phyloP scores from a whole-genome alignment of 2,888 invertebrate genomes.

The Cryptus armator region DNA sequence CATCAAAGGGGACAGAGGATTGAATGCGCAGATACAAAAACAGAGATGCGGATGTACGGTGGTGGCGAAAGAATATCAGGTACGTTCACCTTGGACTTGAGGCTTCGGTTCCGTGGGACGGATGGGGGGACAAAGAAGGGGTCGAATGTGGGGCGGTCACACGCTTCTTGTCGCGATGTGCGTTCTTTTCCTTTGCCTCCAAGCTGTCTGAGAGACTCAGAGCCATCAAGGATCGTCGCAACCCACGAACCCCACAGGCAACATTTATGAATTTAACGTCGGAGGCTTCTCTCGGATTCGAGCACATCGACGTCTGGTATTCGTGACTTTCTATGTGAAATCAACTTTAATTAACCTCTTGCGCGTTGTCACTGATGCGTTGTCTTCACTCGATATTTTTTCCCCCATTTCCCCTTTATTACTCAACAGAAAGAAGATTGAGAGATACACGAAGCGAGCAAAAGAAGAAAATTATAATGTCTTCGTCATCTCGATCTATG shows the following conservation, averaged over 20 bases:
- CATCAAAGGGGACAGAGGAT: conserved; percentile 15
- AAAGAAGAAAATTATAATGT: neutral
- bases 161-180: conserved; percentile 56
- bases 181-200: conserved; percentile 3
- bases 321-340: conserved; percentile 71
- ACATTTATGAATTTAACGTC: conserved; percentile 67
- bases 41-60: conserved; percentile 13
- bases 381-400: neutral
- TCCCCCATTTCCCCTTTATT: neutral
- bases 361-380: conserved; percentile 13
- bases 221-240: conserved; percentile 52
- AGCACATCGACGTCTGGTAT: conserved; percentile 41
- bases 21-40: conserved; percentile 39
- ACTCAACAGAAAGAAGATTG: neutral
- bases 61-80: conserved; percentile 50
- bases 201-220: conserved; percentile 41
- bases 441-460: conserved; percentile 1
- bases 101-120: conserved; percentile 64
- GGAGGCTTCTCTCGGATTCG: conserved; percentile 39
- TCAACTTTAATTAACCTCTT: conserved; percentile 65
- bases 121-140: conserved; percentile 52
- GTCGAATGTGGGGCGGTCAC: conserved; percentile 64
- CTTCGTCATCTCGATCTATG: neutral
- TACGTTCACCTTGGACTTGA: conserved; percentile 70
- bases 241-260: conserved; percentile 29